phyloP scores from a whole-genome alignment of 2,888 invertebrate species.

The Leucophenga montana region DNA sequence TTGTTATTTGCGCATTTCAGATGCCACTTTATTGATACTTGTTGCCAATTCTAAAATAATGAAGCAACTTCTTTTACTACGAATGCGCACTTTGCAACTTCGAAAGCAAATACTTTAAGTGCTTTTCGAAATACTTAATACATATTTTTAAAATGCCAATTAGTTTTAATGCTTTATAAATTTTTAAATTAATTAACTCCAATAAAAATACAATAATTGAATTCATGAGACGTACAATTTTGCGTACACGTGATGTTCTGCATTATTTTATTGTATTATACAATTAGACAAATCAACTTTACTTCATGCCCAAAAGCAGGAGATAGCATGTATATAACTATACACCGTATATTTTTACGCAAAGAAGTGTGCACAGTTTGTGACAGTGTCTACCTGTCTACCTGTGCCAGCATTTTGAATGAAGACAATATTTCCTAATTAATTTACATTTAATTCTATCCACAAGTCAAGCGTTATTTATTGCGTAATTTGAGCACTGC shows the following conservation, averaged over 20 bases:
- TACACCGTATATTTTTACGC: too few relatives aligned
- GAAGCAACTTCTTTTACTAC: too few relatives aligned
- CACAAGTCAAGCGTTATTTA: constrained; percentile 48
- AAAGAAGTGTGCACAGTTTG: too few relatives aligned
- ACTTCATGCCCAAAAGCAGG: not conserved
- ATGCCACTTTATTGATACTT: too few relatives aligned
- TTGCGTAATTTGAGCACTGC: constrained; percentile 38
- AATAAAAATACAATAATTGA: too few relatives aligned
- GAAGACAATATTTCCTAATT: constrained; percentile 58
- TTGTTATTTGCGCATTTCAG: too few relatives aligned
- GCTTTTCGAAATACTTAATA: too few relatives aligned
- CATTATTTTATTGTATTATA: not conserved
- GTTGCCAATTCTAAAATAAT: too few relatives aligned
- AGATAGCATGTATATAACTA: too few relatives aligned
- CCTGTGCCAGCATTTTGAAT: not conserved
- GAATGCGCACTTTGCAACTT: too few relatives aligned
- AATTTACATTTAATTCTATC: constrained; percentile 48
- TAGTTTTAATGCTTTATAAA: constrained; percentile 10
- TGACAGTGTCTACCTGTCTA: not conserved
- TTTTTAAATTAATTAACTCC: constrained; percentile 46
- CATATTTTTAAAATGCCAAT: too few relatives aligned
- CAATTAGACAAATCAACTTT: not conserved
- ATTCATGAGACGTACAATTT: not conserved
- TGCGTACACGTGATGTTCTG: constrained; percentile 28
- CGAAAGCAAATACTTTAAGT: too few relatives aligned